These are phyloP conservation scores for Pelusios castaneus DNA, from an alignment of 2,113 vertebrate genomes.

Conservation along the genomic window DNA sequence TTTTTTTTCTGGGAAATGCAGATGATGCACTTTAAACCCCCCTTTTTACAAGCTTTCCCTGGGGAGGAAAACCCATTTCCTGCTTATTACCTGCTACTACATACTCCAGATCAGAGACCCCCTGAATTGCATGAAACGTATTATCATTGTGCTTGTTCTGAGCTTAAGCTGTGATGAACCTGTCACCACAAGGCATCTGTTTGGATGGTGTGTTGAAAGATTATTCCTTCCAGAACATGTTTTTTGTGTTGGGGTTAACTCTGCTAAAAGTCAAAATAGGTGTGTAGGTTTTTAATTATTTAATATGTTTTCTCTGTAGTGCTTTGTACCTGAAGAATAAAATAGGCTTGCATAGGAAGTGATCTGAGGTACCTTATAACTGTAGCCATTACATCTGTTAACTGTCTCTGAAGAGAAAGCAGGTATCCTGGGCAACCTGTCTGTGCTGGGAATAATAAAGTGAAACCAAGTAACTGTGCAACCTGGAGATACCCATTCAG, in stretches of 20 bases:
- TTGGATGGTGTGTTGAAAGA: background rate
- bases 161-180: background rate
- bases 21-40: no score
- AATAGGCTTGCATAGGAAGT: background rate
- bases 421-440: background rate
- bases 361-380: background rate
- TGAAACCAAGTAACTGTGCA: background rate
- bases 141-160: background rate
- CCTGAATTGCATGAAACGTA: no score
- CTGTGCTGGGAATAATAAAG: background rate
- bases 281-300: background rate
- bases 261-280: background rate
- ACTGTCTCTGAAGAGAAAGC: background rate
- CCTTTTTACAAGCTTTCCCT: background rate
- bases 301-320: background rate
- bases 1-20: no score
- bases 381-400: background rate
- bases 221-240: background rate
- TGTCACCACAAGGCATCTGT: background rate
- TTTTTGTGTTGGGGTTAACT: background rate
- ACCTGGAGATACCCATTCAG: background rate
- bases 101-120: no score
- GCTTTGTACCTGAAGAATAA: background rate
- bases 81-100: no score
- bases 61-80: background rate